phyloP scores from a whole-genome alignment of 2,888 invertebrate species.

The Ceriagrion tenellum region DNA sequence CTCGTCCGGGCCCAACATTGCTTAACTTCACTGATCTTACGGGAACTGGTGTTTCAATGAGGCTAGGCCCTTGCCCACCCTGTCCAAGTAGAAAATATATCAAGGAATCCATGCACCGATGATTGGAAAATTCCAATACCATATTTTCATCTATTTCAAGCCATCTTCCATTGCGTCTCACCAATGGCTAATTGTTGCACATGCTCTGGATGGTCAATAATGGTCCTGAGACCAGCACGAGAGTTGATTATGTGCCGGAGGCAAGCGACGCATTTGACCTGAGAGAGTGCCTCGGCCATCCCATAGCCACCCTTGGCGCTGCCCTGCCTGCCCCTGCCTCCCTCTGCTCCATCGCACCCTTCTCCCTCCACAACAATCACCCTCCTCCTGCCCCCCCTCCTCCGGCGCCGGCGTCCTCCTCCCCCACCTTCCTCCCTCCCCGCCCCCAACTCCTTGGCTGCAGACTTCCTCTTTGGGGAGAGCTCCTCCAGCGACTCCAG shows the following conservation, averaged over 20 bases:
- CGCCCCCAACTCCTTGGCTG: background rate
- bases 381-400: background rate
- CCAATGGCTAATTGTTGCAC: slow-evolving; percentile 77
- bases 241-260: slow-evolving; percentile 78
- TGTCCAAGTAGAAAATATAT: too few relatives aligned
- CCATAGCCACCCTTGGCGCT: slow-evolving; percentile 70
- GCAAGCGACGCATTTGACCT: slow-evolving; percentile 78
- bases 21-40: too few relatives aligned
- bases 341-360: slow-evolving; percentile 76
- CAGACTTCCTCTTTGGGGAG: slow-evolving; percentile 44
- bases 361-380: slow-evolving; percentile 74
- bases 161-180: slow-evolving; percentile 73
- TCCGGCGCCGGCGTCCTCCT: background rate
- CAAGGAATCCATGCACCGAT: too few relatives aligned
- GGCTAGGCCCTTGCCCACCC: too few relatives aligned
- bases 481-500: slow-evolving; percentile 77
- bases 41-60: too few relatives aligned
- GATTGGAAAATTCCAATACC: too few relatives aligned
- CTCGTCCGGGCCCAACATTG: too few relatives aligned
- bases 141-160: too few relatives aligned
- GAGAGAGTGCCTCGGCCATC: slow-evolving; percentile 77
- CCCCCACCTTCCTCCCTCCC: background rate
- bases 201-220: slow-evolving; percentile 75
- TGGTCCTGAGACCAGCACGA: slow-evolving; percentile 76
- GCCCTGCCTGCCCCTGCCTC: slow-evolving; percentile 75